A percentile compares a stretch with the other conserved stretches of the same genome.
Evolutionary conservation across 2,113 vertebrate species (phyloP).

Genomic region (Pangasianodon gigas): DNA sequence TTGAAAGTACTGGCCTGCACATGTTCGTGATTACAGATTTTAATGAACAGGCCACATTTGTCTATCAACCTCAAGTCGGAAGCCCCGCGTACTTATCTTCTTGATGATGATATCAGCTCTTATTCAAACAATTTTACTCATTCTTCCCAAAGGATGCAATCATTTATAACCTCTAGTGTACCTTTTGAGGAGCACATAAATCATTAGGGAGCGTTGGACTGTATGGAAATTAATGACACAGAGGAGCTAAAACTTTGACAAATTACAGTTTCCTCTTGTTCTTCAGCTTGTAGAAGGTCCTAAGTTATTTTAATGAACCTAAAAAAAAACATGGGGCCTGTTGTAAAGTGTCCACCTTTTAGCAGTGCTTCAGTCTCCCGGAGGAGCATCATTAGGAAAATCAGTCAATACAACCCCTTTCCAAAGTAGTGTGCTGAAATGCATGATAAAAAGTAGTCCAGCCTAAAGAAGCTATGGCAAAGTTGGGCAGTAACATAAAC

Average conservation of each 20-base stretch:
- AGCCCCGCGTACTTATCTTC: slow-evolving; percentile 44
- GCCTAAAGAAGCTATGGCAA: slow-evolving; percentile 48
- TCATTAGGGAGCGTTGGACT: slow-evolving; percentile 70
- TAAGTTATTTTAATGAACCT: slow-evolving; percentile 74
- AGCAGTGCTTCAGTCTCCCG: slow-evolving; percentile 65
- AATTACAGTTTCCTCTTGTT: slow-evolving; percentile 72
- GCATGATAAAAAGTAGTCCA: slow-evolving; percentile 57
- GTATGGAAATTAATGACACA: slow-evolving; percentile 76
- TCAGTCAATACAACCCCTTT: slow-evolving; percentile 70
- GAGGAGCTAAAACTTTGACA: slow-evolving; percentile 75
- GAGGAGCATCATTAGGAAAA: slow-evolving; percentile 71
- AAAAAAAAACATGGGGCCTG: slow-evolving; percentile 62
- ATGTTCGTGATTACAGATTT: slow-evolving; percentile 1
- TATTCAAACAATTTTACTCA: slow-evolving; percentile 49
- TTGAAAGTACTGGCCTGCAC: not conserved
- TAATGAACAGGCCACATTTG: slow-evolving; percentile 30
- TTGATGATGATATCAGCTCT: slow-evolving; percentile 48
- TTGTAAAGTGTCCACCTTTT: slow-evolving; percentile 65
- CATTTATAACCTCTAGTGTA: slow-evolving; percentile 65
- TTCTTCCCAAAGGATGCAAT: slow-evolving; percentile 56
- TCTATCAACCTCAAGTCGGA: slow-evolving; percentile 39
- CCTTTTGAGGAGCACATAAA: slow-evolving; percentile 67
- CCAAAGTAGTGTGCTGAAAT: slow-evolving; percentile 62
- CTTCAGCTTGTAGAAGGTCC: slow-evolving; percentile 67
- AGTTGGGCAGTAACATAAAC: slow-evolving; percentile 53